Percentiles rank a stretch among this genome's conserved stretches.
Evolutionary conservation across 2,113 vertebrate species (phyloP).

Genomic region (Azemiops feae): DNA sequence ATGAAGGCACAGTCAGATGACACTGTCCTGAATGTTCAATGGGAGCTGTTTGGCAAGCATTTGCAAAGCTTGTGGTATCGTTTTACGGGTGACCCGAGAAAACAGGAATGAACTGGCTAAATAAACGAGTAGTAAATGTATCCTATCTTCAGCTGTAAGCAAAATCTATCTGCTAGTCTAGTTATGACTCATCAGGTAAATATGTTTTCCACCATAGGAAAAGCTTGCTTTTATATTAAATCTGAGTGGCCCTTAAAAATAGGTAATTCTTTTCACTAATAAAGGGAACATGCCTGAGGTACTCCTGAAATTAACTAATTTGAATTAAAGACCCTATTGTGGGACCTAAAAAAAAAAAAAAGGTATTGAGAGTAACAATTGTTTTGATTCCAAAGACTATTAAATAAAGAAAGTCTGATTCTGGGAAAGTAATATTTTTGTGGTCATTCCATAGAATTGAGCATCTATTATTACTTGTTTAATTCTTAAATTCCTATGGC

Average conservation of each 20-base stretch:
- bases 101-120: constrained; percentile 48
- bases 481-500: not conserved
- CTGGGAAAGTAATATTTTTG: not conserved
- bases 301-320: constrained; percentile 23
- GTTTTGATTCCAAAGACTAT: not conserved
- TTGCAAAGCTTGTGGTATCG: constrained; percentile 65
- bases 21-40: constrained; percentile 64
- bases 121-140: constrained; percentile 53
- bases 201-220: constrained; percentile 13
- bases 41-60: constrained; percentile 52
- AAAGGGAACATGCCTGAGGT: not conserved
- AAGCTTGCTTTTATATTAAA: constrained; percentile 19
- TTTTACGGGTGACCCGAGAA: constrained; percentile 72
- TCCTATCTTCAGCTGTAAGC: constrained; percentile 21
- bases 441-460: not conserved
- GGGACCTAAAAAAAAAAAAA: not conserved
- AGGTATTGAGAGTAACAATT: not conserved
- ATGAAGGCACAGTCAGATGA: constrained; percentile 71
- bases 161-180: constrained; percentile 39
- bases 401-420: not conserved
- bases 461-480: not conserved
- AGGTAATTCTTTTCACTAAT: constrained; percentile 12
- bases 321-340: not conserved
- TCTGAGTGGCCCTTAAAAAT: constrained; percentile 16
- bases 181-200: constrained; percentile 23